Base-by-base conservation (phyloP, 2,113 vertebrate species). In the Colinus virginianus region DNA sequence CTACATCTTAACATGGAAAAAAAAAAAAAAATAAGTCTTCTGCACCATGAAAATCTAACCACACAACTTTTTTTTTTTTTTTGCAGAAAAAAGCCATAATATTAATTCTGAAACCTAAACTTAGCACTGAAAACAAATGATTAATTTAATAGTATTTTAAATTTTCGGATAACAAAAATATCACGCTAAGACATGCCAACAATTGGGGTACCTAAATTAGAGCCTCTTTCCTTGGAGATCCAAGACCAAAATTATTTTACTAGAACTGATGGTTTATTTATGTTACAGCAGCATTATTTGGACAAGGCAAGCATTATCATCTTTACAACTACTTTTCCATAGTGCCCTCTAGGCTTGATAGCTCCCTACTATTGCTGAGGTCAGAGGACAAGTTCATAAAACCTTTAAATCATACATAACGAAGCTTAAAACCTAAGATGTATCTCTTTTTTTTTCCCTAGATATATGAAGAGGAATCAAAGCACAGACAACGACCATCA, bases 361-460 rank as follows among this genome's bases (percentile, higher is more conserved):
- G 92, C 94, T 97, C 93, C 87, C 49, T 46, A n/a, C 71, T 46
- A 89, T 95, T 83, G 80, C 4, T 10, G 68, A 91, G 96, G 94
- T 97, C 97, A 97, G 92, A 97, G 96, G 97, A 96, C 96, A 96
- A 94, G 93, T 94, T 96, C 97, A 96, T 97, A 93, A 96, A 96
- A 90, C 68, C 91, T 82, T 93, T 96, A 94, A 97, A 97, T 96
- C 96, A 96, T 78, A 68, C 13, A 69, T 22, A 94, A 90, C 55
- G 84, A 91, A 93, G 62, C 68, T 93, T 95, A 87, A 95, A 96
- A 71, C 71, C 89, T 11, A 78, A 92, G 28, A 79, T 84, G 21
- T 77, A 84, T 85, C 78, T 38, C 6, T 93, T 80, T 94, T 87
- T 94, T 87, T 83, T 34, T n/a, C 90, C 45, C 49, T 12, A 93